Percentiles rank a stretch among this genome's conserved stretches.
Conservation (phyloP, 1,140 invertebrate genomes). For the Microplitis demolitor region DNA sequence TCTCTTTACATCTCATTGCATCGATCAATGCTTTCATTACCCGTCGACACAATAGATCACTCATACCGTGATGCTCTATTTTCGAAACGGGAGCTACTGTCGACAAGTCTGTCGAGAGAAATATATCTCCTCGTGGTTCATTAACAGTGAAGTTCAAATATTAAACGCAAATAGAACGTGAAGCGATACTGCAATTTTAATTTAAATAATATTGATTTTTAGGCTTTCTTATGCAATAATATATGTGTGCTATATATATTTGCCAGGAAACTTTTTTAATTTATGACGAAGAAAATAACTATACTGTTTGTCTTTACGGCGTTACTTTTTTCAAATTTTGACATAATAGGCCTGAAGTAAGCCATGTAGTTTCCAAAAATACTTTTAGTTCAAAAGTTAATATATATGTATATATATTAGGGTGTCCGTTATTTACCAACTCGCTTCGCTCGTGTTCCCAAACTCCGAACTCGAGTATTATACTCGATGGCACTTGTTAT, state of each 20-base stretch:
- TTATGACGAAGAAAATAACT: not conserved
- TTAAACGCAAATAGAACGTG: slow-evolving; percentile 18
- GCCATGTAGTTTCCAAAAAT: too few species aligned
- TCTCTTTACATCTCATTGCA: slow-evolving; percentile 7
- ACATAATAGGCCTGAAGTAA: too few species aligned
- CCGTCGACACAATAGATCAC: not conserved
- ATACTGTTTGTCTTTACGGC: too few species aligned
- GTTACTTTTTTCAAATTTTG: too few species aligned
- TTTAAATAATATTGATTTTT: not conserved
- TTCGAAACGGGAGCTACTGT: not conserved
- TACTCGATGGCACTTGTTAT: too few species aligned
- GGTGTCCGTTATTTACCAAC: too few species aligned
- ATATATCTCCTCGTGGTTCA: slow-evolving; percentile 20
- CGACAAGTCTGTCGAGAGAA: not conserved
- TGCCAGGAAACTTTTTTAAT: not conserved
- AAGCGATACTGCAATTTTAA: slow-evolving; percentile 1
- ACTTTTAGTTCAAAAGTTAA: too few species aligned
- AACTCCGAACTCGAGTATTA: too few species aligned
- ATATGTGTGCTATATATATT: not conserved
- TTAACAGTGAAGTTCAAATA: slow-evolving; percentile 26
- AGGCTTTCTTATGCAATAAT: not conserved
- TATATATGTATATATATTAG: too few species aligned
- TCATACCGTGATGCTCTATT: slow-evolving; percentile 8
- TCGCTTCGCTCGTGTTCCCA: too few species aligned
- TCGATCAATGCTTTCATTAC: slow-evolving; percentile 16